Base-by-base conservation (phyloP, 2,888 invertebrate species). In the Diarsia dahlii region DNA sequence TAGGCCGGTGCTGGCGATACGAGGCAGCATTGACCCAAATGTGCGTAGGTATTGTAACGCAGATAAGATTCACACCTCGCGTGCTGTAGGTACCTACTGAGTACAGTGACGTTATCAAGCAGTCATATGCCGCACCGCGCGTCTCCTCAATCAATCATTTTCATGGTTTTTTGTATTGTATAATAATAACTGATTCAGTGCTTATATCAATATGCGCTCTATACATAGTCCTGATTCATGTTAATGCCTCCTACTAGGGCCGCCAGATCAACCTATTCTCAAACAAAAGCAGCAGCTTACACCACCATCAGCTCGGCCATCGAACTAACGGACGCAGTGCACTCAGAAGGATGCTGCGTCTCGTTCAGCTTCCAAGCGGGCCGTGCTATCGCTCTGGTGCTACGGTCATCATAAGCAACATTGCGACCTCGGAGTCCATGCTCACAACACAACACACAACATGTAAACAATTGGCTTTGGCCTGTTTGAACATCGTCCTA, bases 21-120 rank as follows among this genome's bases (percentile, higher is more conserved):
- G 70, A 60, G 10, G 23, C 77, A 78, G 50, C 81, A 78, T 68
- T 84, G 84, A 84, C 83, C 81, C 67, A 81, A 75, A 81, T 84
- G 50, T 50, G 63, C 52, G 73, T 46, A 54, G 39, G 64, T 72
- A 65, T 66, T 58, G 69, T 77, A 28, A 63, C 12, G 6, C 13
- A 46, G 81, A 82, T 81, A 81, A 82, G 68, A 67, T 65, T 70
- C 45, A 60, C 69, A 70, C 63, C 50, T 58, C 39, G 63, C 45
- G 63, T 54, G 65, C 50, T 63, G n/a, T 28, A 12, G 12, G 52
- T 34, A 46, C 63, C n/a, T 62, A 48, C 15, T 3, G 12, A 4
- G 50, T 48, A 20, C 39, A 34, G 52, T 8, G 28, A 66, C 39
- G 23, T 66, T 71, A 54, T 65, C 65, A 28, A 48, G 52, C 45